Percentiles rank a stretch among this genome's conserved stretches.
These are phyloP conservation scores for Anableps anableps DNA, from an alignment of 2,797 vertebrate genomes.

Conservation along the genomic window DNA sequence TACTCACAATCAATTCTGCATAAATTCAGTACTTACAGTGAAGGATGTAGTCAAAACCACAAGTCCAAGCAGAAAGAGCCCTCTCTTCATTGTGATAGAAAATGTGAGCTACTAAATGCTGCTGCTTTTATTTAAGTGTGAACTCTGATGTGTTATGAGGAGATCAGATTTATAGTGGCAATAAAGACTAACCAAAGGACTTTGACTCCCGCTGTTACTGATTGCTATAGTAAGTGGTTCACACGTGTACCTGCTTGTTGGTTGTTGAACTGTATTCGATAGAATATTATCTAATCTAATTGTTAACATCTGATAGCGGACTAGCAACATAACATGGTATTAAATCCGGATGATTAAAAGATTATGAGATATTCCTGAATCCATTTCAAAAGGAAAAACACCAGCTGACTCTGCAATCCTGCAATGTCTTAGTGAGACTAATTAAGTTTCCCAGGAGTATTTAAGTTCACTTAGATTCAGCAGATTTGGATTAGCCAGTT, in stretches of 20 bases:
- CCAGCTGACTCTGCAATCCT: background rate
- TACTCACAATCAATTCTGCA: background rate
- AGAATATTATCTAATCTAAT: background rate
- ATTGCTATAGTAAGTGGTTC: conserved; percentile 15
- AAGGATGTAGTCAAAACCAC: conserved; percentile 45
- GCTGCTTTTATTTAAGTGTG: conserved; percentile 42
- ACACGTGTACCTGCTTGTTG: background rate
- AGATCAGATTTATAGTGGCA: conserved; percentile 37
- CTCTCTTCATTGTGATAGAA: conserved; percentile 46
- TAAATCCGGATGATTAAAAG: background rate
- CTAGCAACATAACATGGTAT: background rate
- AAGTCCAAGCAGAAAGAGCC: conserved; percentile 59
- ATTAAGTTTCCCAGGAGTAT: background rate
- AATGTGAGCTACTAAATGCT: conserved; percentile 7
- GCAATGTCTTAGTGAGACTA: background rate
- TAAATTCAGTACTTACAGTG: conserved; percentile 62
- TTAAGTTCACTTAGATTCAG: background rate
- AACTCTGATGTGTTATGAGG: conserved; percentile 36
- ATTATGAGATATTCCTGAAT: background rate
- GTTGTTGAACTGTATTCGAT: background rate
- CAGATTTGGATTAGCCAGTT: background rate
- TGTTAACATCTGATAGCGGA: background rate
- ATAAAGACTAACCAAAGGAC: conserved; percentile 48
- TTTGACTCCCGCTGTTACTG: conserved; percentile 51
- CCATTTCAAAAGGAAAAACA: background rate